phyloP scores from a whole-genome alignment of 2,888 invertebrate species.

The Heliconius erato region DNA sequence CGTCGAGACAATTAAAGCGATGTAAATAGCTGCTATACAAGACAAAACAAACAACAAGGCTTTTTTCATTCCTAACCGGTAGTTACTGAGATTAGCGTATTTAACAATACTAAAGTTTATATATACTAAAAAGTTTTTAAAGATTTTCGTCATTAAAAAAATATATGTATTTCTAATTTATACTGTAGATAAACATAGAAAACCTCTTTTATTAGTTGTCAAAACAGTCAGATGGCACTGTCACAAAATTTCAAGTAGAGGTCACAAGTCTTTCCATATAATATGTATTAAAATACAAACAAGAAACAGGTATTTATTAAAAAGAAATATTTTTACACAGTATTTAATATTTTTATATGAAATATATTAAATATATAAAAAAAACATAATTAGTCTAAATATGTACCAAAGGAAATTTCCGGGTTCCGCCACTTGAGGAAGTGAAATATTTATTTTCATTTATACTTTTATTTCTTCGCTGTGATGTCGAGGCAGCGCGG shows the following conservation, averaged over 20 bases:
- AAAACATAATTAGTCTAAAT: background rate
- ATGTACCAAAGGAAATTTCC: background rate
- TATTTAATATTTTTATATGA: too few relatives aligned
- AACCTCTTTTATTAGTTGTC: background rate
- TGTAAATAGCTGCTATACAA: too few relatives aligned
- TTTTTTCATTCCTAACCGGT: too few relatives aligned
- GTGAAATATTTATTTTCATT: too few relatives aligned
- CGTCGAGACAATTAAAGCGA: too few relatives aligned
- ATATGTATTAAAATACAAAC: background rate
- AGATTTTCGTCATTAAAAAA: background rate
- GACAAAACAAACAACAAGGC: too few relatives aligned
- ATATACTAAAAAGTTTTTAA: background rate
- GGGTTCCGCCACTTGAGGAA: too few relatives aligned
- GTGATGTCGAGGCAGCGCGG: too few relatives aligned
- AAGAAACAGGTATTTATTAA: constrained; percentile 6
- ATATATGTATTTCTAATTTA: background rate
- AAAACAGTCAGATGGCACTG: constrained; percentile 2
- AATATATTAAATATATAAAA: background rate
- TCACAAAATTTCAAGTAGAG: constrained; percentile 7
- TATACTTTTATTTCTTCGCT: too few relatives aligned
- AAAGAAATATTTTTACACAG: background rate
- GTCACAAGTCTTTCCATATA: background rate
- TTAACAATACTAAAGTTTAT: too few relatives aligned
- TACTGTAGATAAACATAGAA: background rate
- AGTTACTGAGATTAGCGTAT: too few relatives aligned